phyloP scores from a whole-genome alignment of 2,113 vertebrate species.

The Gorsachius goisagi region DNA sequence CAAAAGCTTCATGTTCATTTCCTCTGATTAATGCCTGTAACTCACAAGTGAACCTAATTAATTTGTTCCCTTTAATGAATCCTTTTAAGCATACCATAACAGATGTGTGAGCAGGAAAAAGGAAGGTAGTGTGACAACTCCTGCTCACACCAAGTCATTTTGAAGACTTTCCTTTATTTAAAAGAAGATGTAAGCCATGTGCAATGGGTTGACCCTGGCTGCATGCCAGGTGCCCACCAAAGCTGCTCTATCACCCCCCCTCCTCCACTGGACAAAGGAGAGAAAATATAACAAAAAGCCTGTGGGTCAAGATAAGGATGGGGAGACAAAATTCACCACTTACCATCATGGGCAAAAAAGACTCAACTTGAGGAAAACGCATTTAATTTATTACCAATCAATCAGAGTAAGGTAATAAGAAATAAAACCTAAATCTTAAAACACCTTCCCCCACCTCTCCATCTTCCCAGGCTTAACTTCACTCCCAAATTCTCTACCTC shows the following conservation, averaged over 20 bases:
- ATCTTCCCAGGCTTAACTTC: not conserved
- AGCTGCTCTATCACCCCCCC: not conserved
- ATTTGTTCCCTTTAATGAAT: not conserved
- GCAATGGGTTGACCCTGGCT: not conserved
- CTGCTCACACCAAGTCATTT: not conserved
- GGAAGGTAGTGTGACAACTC: not conserved
- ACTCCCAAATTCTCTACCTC: not conserved
- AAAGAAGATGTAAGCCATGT: not conserved
- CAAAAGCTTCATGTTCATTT: not conserved
- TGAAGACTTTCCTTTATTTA: not conserved
- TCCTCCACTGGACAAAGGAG: not conserved
- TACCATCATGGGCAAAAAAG: not conserved
- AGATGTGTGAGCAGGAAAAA: not conserved
- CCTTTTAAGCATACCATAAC: not conserved
- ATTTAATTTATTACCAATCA: not conserved
- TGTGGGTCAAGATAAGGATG: not conserved
- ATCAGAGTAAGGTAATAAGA: not conserved
- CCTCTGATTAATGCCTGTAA: not conserved
- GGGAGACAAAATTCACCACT: not conserved
- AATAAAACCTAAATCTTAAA: not conserved
- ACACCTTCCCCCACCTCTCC: not conserved
- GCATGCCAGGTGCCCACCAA: not conserved
- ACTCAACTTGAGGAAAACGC: not conserved
- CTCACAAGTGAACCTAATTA: not conserved
- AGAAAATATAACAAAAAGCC: not conserved